phyloP scores from a whole-genome alignment of 2,888 invertebrate genomes.

The Eilema caniola region DNA sequence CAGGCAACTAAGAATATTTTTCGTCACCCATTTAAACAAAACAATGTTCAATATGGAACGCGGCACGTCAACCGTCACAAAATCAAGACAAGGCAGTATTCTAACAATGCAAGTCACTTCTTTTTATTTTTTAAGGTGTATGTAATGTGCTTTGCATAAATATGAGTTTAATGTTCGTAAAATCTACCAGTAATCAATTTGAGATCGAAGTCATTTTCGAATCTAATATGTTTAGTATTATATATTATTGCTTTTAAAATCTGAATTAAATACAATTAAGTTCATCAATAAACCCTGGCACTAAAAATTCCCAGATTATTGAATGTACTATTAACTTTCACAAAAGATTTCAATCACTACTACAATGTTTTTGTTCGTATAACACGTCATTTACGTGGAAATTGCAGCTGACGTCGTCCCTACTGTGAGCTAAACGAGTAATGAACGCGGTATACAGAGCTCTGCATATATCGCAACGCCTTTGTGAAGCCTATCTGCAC shows the following conservation, averaged over 20 bases:
- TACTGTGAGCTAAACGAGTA: slow-evolving; percentile 33
- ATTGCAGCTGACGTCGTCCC: slow-evolving; percentile 20
- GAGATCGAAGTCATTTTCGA: slow-evolving; percentile 1
- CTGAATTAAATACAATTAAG: slow-evolving; percentile 29
- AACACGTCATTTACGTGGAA: slow-evolving; percentile 52
- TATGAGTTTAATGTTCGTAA: slow-evolving; percentile 46
- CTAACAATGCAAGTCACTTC: slow-evolving; percentile 63
- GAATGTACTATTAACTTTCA: slow-evolving; percentile 45
- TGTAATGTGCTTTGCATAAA: slow-evolving; percentile 58
- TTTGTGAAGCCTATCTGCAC: slow-evolving; percentile 26
- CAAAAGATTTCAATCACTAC: slow-evolving; percentile 58
- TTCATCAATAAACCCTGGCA: slow-evolving; percentile 30
- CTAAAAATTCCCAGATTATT: slow-evolving; percentile 40
- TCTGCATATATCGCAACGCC: slow-evolving; percentile 16
- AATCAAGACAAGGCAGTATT: slow-evolving; percentile 57
- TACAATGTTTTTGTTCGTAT: slow-evolving; percentile 47
- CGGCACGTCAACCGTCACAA: slow-evolving; percentile 58
- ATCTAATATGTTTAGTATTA: slow-evolving; percentile 15
- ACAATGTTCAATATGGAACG: slow-evolving; percentile 64
- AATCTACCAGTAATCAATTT: slow-evolving; percentile 13
- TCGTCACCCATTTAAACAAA: slow-evolving; percentile 42
- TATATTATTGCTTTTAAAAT: slow-evolving; percentile 36
- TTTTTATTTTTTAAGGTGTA: slow-evolving; percentile 62
- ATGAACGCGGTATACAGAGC: slow-evolving; percentile 18
- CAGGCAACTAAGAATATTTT: slow-evolving; percentile 16